phyloP scores from a whole-genome alignment of 2,797 vertebrate genomes.

The Paramormyrops hopkinsi region DNA sequence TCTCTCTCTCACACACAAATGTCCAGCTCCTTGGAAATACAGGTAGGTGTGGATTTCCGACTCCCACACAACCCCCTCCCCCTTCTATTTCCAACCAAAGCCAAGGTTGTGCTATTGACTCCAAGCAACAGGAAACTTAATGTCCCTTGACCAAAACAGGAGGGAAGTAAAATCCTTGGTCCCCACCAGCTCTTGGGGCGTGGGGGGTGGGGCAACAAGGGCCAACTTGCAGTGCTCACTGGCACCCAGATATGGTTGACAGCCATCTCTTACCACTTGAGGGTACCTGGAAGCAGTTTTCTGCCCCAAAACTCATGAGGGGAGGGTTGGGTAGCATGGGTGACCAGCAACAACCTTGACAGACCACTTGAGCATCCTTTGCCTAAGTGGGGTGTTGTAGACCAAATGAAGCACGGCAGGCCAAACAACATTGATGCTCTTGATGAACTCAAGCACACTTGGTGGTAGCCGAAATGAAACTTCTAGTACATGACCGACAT shows the following conservation, averaged over 20 bases:
- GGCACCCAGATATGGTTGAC: conserved; percentile 31
- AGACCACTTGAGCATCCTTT: not conserved
- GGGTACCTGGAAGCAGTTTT: conserved; percentile 53
- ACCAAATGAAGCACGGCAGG: not conserved
- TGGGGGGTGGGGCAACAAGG: not conserved
- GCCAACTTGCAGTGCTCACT: conserved; percentile 34
- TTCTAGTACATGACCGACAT: conserved; percentile 47
- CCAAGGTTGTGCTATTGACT: conserved; percentile 29
- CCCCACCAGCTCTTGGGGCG: not conserved
- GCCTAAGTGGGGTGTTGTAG: not conserved
- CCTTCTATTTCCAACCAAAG: conserved; percentile 31
- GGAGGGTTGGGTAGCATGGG: not conserved
- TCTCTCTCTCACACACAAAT: not conserved
- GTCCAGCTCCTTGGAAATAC: not conserved
- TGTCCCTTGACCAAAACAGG: conserved; percentile 47
- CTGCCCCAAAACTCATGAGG: not conserved
- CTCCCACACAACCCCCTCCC: not conserved
- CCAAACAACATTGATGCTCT: conserved; percentile 22
- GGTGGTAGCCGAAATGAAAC: conserved; percentile 13
- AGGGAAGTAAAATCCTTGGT: conserved; percentile 40
- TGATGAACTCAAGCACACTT: conserved; percentile 8
- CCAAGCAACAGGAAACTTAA: conserved; percentile 36
- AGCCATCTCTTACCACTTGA: conserved; percentile 38
- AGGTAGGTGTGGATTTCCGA: not conserved
- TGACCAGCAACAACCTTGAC: not conserved